phyloP scores from a whole-genome alignment of 2,113 vertebrate genomes.

The Pachycephala philippinensis region DNA sequence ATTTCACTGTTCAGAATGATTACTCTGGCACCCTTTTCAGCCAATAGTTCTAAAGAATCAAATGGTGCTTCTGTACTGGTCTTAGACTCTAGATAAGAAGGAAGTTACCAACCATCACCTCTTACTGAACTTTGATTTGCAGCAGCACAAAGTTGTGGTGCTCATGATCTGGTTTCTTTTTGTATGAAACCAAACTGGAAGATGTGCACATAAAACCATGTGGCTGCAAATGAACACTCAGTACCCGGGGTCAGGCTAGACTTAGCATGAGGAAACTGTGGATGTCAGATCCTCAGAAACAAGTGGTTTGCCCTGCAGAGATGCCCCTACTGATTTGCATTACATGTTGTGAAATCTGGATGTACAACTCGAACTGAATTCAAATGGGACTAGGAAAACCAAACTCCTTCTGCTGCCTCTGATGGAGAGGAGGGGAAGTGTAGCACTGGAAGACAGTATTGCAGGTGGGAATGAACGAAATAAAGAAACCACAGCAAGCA shows the following conservation, averaged over 20 bases:
- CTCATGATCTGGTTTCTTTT: background rate
- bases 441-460: background rate
- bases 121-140: background rate
- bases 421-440: background rate
- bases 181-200: background rate
- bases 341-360: background rate
- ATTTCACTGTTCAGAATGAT: background rate
- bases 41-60: background rate
- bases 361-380: background rate
- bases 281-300: background rate
- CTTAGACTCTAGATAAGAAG: background rate
- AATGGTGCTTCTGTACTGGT: background rate
- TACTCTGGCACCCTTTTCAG: background rate
- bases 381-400: background rate
- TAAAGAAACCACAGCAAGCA: background rate
- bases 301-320: background rate
- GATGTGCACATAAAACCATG: accelerated
- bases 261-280: background rate
- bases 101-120: background rate
- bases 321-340: background rate
- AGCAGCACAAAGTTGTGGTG: background rate
- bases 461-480: background rate
- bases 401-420: background rate
- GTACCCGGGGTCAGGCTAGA: background rate
- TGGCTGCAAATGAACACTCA: background rate